Conservation (phyloP, 2,113 vertebrate genomes). For the Smithornis capensis region DNA sequence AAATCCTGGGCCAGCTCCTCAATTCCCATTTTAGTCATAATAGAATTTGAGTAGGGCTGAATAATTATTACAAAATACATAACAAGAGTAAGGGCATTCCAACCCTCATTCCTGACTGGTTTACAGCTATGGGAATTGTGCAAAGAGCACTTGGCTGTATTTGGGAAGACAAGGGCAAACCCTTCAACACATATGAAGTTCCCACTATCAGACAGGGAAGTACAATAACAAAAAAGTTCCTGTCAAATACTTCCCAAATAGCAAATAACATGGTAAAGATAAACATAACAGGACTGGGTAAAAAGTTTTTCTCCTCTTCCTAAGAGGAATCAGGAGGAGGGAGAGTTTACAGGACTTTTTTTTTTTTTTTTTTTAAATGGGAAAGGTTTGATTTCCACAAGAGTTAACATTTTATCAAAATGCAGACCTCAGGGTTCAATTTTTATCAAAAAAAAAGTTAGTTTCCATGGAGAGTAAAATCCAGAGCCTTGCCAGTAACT, state of each 20-base stretch:
- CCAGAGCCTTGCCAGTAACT: neutral
- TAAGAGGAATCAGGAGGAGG: neutral
- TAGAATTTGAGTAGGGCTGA: neutral
- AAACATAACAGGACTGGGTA: neutral
- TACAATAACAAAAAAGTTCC: neutral
- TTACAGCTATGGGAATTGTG: accelerated
- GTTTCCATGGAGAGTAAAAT: neutral
- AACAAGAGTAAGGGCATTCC: accelerated
- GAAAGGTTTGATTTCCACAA: neutral
- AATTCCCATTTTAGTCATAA: neutral
- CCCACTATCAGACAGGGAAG: neutral
- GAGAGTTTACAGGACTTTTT: neutral
- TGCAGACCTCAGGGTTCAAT: neutral
- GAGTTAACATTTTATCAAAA: neutral
- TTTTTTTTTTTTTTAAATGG: neutral
- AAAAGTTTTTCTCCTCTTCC: neutral
- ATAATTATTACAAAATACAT: accelerated
- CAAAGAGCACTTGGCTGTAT: neutral
- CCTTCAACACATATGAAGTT: neutral
- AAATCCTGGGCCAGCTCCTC: neutral
- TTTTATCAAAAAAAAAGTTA: neutral
- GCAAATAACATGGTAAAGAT: neutral
- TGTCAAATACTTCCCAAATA: neutral
- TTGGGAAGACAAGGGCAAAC: accelerated
- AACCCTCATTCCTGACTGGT: accelerated